phyloP scores from a whole-genome alignment of 2,888 invertebrate genomes.

The Ditula angustiorana region DNA sequence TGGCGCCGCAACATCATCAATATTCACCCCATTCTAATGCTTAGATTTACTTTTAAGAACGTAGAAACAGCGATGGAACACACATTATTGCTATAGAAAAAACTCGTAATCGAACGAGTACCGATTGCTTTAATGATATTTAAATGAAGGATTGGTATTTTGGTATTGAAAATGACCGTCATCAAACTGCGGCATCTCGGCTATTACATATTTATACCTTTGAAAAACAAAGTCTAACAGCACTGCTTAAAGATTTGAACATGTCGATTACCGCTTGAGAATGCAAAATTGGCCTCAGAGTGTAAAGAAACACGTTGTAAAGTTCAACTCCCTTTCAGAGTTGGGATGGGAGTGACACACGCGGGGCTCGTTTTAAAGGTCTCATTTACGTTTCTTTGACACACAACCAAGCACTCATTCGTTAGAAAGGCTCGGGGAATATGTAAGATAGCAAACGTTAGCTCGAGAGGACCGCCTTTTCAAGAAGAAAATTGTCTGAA shows the following conservation, averaged over 20 bases:
- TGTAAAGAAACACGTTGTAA: constrained; percentile 15
- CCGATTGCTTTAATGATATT: no score
- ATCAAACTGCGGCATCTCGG: no score
- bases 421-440: constrained; percentile 40
- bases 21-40: constrained; percentile 27
- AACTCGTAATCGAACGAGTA: no score
- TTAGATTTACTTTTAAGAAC: constrained; percentile 43
- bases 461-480: constrained; percentile 43
- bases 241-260: neutral
- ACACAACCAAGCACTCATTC: constrained; percentile 33
- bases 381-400: constrained; percentile 46
- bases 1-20: constrained; percentile 22
- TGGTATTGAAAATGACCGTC: no score
- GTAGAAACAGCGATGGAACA: neutral
- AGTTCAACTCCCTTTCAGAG: constrained; percentile 35
- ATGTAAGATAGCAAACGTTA: constrained; percentile 43
- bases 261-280: constrained; percentile 5
- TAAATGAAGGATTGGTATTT: no score
- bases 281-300: constrained; percentile 11
- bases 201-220: no score
- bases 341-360: constrained; percentile 37
- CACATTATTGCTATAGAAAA: neutral
- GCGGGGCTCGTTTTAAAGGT: constrained; percentile 41
- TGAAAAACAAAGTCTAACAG: neutral
- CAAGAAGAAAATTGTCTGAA: constrained; percentile 46